Base-by-base conservation (phyloP, 1,140 invertebrate genomes). In the Brachionus paranguensis region DNA sequence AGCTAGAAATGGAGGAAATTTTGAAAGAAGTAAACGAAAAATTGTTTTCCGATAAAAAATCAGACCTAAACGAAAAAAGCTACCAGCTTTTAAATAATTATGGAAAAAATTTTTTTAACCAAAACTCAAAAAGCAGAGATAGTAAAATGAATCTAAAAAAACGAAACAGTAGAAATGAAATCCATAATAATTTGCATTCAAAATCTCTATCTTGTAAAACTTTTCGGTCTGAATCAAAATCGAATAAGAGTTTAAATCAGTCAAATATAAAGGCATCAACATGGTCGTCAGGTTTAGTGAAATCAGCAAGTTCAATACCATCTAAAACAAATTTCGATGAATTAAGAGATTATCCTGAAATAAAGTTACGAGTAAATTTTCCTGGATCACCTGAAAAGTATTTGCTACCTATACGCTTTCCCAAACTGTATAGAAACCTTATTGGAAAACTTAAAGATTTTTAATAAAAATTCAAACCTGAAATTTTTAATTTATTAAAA, bases 1-100 rank as follows among this genome's bases (percentile, higher is more conserved):
- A 76, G 43, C 43, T 76, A 27, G 72, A 76, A 50, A 76, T 76
- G 72, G 72, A 76, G 50, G 72, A 76, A 17, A 76, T 76, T 27
- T 14, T 76, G 27, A 76, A 33, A 29, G 72, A 76, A 50, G 72
- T 37, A 50, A 47, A 76, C 12, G 41, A 47, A 47, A 47, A 47
- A 27, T 47, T 76, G 7, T 8, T 53, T n/a, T n/a, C 10, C 45
- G 72, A 72, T 43, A 47, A 76, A 27, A 12, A 37, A 11, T 53
- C 24, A 33, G 0, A 12, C 27, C 17, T 29, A 70, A 37, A 70
- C 11, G 11, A 7, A 33, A 37, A 33, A 33, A 6, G 14, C 5
- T 47, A 47, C 14, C 14, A 47, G 6, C 2, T 47, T 47, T 12
- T 47, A 14, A 47, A 12, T 12, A 47, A n/a, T 47, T 47, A 47